A percentile compares a stretch with the other conserved stretches of the same genome.
Evolutionary conservation across 1,140 invertebrate species (phyloP).

Genomic region (Heliconius congener): DNA sequence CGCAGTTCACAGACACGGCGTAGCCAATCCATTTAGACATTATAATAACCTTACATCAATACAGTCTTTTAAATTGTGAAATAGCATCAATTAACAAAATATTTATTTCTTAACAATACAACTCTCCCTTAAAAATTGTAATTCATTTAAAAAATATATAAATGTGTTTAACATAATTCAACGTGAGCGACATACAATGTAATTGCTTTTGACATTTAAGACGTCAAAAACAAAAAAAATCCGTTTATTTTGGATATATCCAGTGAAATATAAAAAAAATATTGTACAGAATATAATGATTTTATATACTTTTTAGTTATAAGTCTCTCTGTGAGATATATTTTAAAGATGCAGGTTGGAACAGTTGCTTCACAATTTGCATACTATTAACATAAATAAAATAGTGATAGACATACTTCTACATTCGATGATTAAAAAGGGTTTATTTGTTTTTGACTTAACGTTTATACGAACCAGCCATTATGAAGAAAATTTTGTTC

Average conservation of each 20-base stretch:
- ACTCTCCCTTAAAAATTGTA: conserved; percentile 1
- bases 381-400: no score
- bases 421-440: no score
- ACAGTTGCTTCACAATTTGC: no score
- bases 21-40: conserved; percentile 87
- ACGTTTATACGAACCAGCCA: no score
- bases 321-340: no score
- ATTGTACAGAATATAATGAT: no score
- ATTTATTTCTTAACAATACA: conserved; percentile 4
- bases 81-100: background rate
- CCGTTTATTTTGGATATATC: background rate
- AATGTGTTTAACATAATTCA: conserved; percentile 10
- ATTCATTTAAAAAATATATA: background rate
- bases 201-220: background rate
- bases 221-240: background rate
- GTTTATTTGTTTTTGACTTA: no score
- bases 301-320: no score
- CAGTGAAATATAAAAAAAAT: no score
- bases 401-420: no score
- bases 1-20: conserved; percentile 89
- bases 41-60: conserved; percentile 15
- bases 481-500: no score
- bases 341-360: no score
- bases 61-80: background rate
- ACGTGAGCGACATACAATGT: background rate